Evolutionary conservation across 2,797 vertebrate genomes (phyloP).

Genomic region (Eutrigla gurnardus): DNA sequence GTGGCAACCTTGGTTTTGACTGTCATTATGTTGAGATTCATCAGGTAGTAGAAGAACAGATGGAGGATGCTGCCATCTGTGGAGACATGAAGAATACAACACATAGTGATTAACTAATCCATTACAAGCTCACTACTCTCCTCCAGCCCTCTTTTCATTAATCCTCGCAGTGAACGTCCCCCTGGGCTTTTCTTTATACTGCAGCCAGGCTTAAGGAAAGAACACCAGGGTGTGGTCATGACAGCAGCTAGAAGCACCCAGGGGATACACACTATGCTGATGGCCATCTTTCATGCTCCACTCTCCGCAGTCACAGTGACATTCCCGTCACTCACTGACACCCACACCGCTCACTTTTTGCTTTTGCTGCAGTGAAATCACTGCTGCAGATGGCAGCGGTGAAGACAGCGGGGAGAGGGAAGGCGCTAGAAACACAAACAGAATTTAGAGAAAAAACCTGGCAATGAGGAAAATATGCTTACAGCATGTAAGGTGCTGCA

Average conservation of each 20-base stretch:
- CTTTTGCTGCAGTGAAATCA: constrained; percentile 52
- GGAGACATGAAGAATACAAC: constrained; percentile 50
- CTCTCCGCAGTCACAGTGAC: constrained; percentile 52
- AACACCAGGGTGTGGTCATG: constrained; percentile 35
- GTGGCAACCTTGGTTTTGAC: constrained; percentile 94
- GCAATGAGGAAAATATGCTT: constrained; percentile 65
- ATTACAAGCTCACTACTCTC: constrained; percentile 23
- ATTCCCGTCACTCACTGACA: constrained; percentile 40
- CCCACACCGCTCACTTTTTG: constrained; percentile 17
- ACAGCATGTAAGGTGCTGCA: constrained; percentile 65
- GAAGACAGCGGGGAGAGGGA: constrained; percentile 18
- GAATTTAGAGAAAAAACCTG: constrained; percentile 21
- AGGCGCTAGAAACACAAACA: constrained; percentile 41
- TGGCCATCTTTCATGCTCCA: constrained; percentile 26
- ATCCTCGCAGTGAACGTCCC: constrained; percentile 35
- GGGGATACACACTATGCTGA: constrained; percentile 40
- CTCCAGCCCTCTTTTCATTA: constrained; percentile 25
- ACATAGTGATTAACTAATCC: constrained; percentile 37
- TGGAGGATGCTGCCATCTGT: constrained; percentile 92
- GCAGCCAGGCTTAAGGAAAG: constrained; percentile 28
- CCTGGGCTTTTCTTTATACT: constrained; percentile 42
- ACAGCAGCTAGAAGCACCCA: constrained; percentile 26
- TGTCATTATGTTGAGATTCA: constrained; percentile 97
- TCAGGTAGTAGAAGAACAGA: constrained; percentile 94
- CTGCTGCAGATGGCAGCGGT: constrained; percentile 44